Base-by-base conservation (phyloP, 2,113 vertebrate genomes). In the Phalacrocorax pelagicus region DNA sequence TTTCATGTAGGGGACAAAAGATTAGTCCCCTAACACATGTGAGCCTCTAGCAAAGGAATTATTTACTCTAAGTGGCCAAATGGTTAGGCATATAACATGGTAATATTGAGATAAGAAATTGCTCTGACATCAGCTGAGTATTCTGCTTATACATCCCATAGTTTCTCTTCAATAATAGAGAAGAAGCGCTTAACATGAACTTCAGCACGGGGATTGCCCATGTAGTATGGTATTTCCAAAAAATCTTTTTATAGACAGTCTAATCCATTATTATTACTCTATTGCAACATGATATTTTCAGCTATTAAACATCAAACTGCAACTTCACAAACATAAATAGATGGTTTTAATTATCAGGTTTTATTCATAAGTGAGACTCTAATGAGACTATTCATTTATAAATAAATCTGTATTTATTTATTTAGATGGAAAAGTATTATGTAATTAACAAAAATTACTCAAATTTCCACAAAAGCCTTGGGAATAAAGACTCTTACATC, bases 131-230 rank as follows among this genome's bases (percentile, higher is more conserved):
- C 36, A 63, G 12, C 10, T 71, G 52, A 75, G 24, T 61, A 88
- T 94, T 77, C 58, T 80, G 21, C 8, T 94, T 73, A 30, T 30
- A 5, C 15, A 34, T 61, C 8, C 30, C n/a, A 38, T 36, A 62
- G 22, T 62, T 89, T 74, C 34, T 84, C 30, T 57, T 88, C 3
- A 2, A 18, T 58, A 90, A n/a, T 3, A 73, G 26, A 79, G 12
- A 14, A 42, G 13, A 14, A 42, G 15, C 1, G 1, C 0, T 1
- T 63, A 88, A 36, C 12, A 36, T 5, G 20, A 10, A 69, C 51
- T 86, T 92, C 40, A 66, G 34, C 36, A 54, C 30, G 66, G 8
- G 6, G 11, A 61, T 88, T 44, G 6, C 18, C 54, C 40, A 36
- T 11, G 4, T 34, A 27, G 11, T 34, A 51, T 24, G 40, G 26